Evolutionary conservation across 1,140 invertebrate species (phyloP).

Genomic region (Aradophagus sp.): DNA sequence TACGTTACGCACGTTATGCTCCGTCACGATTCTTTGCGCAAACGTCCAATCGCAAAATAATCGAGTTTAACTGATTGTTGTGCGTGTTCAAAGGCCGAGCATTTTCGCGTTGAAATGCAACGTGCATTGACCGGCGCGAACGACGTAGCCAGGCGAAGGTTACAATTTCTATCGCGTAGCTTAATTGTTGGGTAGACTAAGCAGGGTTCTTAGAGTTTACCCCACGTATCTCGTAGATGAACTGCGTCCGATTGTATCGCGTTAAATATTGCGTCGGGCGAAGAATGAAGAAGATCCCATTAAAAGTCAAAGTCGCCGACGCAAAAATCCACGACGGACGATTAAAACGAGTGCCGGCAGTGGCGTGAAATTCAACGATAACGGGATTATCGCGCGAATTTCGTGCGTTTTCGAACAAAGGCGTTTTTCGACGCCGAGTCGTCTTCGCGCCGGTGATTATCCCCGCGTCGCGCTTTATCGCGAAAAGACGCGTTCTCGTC

Average conservation of each 20-base stretch:
- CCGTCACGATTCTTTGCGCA: no score
- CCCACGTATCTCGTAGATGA: conserved; percentile 54
- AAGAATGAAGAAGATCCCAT: conserved; percentile 49
- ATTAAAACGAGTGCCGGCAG: conserved; percentile 25
- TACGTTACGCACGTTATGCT: no score
- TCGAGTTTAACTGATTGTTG: conserved; percentile 4
- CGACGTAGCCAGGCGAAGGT: conserved; percentile 31
- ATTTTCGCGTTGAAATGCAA: conserved; percentile 5
- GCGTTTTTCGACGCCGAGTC: conserved; percentile 1
- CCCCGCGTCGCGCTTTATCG: no score
- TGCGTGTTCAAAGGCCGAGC: conserved; percentile 1
- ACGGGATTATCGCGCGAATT: conserved; percentile 9
- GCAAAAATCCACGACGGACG: conserved; percentile 34
- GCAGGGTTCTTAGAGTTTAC: conserved; percentile 55
- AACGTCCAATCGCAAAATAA: no score
- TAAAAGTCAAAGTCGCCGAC: conserved; percentile 44
- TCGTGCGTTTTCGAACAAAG: neutral
- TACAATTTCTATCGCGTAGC: conserved; percentile 50
- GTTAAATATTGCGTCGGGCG: conserved; percentile 52
- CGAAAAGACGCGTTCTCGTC: conserved; percentile 3
- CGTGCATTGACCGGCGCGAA: conserved; percentile 19
- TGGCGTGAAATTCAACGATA: conserved; percentile 8
- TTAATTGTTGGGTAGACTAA: conserved; percentile 55
- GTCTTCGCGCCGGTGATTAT: no score
- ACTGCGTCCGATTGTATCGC: conserved; percentile 51